A percentile compares a stretch with the other conserved stretches of the same genome.
phyloP scores from a whole-genome alignment of 2,113 vertebrate genomes.

The Pycnonotus jocosus region DNA sequence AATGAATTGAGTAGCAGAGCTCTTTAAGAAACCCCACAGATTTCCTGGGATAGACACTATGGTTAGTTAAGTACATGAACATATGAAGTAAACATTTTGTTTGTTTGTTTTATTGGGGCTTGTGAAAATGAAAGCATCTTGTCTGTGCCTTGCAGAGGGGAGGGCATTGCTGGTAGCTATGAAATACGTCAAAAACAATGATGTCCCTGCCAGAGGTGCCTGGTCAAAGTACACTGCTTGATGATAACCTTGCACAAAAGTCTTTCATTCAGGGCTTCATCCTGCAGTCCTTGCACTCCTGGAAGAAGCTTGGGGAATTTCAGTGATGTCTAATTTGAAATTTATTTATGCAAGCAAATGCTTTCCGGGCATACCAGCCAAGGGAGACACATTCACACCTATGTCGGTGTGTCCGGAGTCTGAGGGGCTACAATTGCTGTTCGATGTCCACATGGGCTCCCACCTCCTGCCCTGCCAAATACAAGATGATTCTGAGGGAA shows the following conservation, averaged over 20 bases:
- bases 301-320: neutral
- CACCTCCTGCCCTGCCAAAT: neutral
- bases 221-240: neutral
- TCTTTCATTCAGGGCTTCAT: neutral
- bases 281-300: neutral
- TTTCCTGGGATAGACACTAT: neutral
- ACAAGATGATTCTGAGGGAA: neutral
- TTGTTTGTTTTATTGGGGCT: neutral
- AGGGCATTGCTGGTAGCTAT: neutral
- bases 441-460: neutral
- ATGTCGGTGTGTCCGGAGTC: rapidly evolving
- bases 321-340: neutral
- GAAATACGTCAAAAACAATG: neutral
- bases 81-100: neutral
- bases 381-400: neutral
- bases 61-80: neutral
- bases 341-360: neutral
- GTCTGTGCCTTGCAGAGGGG: neutral
- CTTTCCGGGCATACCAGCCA: neutral
- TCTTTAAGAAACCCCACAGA: neutral
- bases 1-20: constrained; percentile 37
- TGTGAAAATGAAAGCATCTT: neutral
- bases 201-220: neutral
- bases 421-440: neutral
- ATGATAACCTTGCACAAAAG: neutral